Evolutionary conservation across 1,140 invertebrate species (phyloP), one percentile per base, ranked within the genome.

Genomic region (Lineus longissimus): DNA sequence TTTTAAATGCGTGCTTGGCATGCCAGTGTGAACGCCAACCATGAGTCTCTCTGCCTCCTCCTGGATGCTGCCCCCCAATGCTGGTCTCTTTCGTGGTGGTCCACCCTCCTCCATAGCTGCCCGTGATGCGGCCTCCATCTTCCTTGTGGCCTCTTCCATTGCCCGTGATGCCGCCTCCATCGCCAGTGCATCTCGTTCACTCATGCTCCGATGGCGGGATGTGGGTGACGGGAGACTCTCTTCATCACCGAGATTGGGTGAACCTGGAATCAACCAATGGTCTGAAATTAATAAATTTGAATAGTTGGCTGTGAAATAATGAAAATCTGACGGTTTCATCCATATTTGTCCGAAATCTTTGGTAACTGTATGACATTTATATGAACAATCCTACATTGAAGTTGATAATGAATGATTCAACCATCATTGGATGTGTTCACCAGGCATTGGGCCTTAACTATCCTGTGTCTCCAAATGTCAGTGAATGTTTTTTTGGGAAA

Each of bases 1-100:
- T 83, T 93, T 95, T 68, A 95, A 91, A 79, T 94, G 90, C 62
- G 93, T 89, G 58, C 88, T 90, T 55, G 84, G 84, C 33, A 85
- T 81, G 0, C 68, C 68, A 0, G 76, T 70, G 77, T 86, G 76
- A 74, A 75, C 71, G 59, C 76, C 82, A 73, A 2, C 7, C 23
- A 78, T 75, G 1, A 72, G 72, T 27, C 66, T 60, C 33, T 62
- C 41, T 30, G 54, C 23, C 2, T 71, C 63, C 23, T 75, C 70
- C 43, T 70, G 61, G 23, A 62, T 72, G n/a, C n/a, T n/a, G n/a
- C n/a, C n/a, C n/a, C n/a, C n/a, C 54, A 66, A 55, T 61, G 55
- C 13, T 65, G 47, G 33, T 65, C 67, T 30, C 60, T 61, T 55
- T 60, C 60, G 13, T 9, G 75, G 70, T 55, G 73, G 69, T 62